Percentiles rank a stretch among this genome's conserved stretches.
Evolutionary conservation across 1,140 invertebrate genomes (phyloP).

Genomic region (Dendrolimus kikuchii): DNA sequence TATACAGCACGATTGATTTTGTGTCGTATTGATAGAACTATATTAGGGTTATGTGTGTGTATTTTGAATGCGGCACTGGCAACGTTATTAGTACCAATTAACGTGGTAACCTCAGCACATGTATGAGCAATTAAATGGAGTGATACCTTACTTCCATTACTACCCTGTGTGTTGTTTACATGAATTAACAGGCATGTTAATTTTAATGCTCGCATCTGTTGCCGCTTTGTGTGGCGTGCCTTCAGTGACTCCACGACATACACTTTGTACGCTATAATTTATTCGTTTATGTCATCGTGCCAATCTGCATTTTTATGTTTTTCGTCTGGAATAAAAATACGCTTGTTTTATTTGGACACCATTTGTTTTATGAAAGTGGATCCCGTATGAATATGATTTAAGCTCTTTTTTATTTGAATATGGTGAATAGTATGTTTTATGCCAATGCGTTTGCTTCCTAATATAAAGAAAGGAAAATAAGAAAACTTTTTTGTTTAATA

Average conservation of each 20-base stretch:
- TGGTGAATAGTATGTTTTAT: no score
- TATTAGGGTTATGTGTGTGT: constrained; percentile 11
- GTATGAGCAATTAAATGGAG: constrained; percentile 65
- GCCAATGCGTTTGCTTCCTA: no score
- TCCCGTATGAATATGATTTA: no score
- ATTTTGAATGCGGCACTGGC: constrained; percentile 36
- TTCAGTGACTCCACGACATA: constrained; percentile 14
- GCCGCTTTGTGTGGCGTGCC: constrained; percentile 17
- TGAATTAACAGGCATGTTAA: constrained; percentile 51
- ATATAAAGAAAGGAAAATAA: no score
- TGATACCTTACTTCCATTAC: constrained; percentile 67
- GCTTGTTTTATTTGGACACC: no score
- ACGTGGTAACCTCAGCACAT: constrained; percentile 58
- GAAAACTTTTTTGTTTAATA: no score
- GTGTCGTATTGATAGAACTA: no score
- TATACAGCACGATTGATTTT: no score
- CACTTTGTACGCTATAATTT: constrained; percentile 7
- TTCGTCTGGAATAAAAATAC: no score
- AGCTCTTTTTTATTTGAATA: no score
- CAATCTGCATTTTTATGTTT: neutral
- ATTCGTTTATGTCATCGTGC: constrained; percentile 4
- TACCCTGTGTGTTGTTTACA: constrained; percentile 53
- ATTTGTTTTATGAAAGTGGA: no score
- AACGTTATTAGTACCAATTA: constrained; percentile 66
- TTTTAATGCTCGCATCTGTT: constrained; percentile 23